These are phyloP conservation scores for Todus mexicanus DNA, from an alignment of 2,797 vertebrate genomes.

Conservation along the genomic window DNA sequence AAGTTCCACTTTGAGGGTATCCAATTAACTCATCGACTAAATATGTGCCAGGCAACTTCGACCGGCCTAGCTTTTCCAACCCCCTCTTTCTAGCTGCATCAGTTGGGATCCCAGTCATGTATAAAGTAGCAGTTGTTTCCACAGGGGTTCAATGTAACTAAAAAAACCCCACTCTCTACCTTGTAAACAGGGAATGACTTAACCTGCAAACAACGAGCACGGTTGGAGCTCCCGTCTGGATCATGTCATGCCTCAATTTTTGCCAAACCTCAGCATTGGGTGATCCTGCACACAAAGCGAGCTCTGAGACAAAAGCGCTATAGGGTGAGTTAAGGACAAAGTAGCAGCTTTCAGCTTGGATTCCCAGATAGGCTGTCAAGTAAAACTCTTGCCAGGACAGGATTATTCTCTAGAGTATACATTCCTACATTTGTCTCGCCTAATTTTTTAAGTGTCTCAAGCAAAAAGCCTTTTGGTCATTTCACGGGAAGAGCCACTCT, in stretches of 20 bases:
- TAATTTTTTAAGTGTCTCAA: background rate
- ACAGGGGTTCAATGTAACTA: background rate
- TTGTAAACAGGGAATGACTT: slow-evolving; percentile 6
- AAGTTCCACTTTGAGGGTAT: slow-evolving; percentile 12
- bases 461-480: background rate
- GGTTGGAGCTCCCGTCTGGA: background rate
- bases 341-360: slow-evolving; percentile 9
- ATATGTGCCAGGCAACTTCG: slow-evolving; percentile 6
- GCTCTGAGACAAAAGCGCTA: slow-evolving; percentile 31
- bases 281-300: slow-evolving; percentile 38
- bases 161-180: background rate
- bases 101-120: background rate
- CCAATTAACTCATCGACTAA: slow-evolving; percentile 48
- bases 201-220: background rate
- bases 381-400: slow-evolving; percentile 8
- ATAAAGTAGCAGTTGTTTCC: background rate
- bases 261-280: background rate
- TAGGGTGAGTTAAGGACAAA: slow-evolving; percentile 65
- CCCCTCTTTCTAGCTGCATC: background rate
- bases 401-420: background rate
- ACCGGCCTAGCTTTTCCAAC: background rate
- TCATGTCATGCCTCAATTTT: background rate
- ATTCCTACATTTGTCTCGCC: background rate
- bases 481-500: background rate
- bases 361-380: slow-evolving; percentile 15